These are phyloP conservation scores for Carcharodon carcharias DNA, from an alignment of 2,797 vertebrate genomes.

Conservation along the genomic window DNA sequence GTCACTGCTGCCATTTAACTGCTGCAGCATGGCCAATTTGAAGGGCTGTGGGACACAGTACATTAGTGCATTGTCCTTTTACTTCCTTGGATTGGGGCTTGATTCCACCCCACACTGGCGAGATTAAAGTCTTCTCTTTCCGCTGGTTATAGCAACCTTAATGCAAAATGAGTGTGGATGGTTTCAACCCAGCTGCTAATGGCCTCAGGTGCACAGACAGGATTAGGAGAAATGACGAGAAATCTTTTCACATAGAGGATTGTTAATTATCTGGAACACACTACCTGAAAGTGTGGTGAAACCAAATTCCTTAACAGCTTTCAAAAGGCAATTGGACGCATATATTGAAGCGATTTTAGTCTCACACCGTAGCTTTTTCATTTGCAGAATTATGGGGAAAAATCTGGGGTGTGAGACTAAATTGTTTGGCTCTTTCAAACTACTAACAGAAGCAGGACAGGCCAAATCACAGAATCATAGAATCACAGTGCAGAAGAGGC, in stretches of 20 bases:
- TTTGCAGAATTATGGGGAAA: background rate
- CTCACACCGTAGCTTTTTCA: no score
- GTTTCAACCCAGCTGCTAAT: background rate
- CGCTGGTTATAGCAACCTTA: background rate
- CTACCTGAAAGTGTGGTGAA: background rate
- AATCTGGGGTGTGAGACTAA: background rate
- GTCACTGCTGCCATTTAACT: background rate
- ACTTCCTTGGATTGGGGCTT: background rate
- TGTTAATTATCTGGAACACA: background rate
- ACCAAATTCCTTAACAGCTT: background rate
- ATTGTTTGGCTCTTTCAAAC: background rate
- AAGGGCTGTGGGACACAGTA: background rate
- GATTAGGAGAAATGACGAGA: background rate
- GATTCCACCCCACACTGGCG: background rate
- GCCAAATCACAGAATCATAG: background rate
- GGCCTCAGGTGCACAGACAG: background rate
- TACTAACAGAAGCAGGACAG: no score
- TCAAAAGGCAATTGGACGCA: background rate
- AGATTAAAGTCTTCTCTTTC: background rate
- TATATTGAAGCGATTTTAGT: background rate
- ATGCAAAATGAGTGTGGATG: background rate
- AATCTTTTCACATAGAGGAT: background rate
- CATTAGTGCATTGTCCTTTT: background rate
- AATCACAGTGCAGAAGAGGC: no score
- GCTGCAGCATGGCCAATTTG: background rate